These are phyloP conservation scores for Hippopotamyrus pictus DNA, from an alignment of 2,797 vertebrate genomes.

Conservation along the genomic window DNA sequence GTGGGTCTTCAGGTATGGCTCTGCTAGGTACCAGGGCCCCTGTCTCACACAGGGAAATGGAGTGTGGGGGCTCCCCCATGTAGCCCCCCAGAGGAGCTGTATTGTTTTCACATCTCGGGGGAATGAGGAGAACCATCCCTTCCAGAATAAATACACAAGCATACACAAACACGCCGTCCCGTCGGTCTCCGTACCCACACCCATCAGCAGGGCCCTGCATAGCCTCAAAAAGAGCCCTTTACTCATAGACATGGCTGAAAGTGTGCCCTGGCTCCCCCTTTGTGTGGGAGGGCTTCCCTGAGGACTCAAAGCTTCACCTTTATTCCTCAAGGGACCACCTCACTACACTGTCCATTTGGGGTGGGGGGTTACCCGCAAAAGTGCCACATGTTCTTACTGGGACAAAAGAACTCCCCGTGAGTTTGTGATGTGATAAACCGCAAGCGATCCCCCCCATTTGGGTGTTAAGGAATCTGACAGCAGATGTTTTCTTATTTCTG, in stretches of 20 bases:
- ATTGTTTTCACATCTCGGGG: conserved; percentile 79
- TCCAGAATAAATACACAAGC: background rate
- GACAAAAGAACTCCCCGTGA: background rate
- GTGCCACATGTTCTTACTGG: background rate
- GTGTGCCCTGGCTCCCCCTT: conserved; percentile 55
- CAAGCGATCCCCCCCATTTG: background rate
- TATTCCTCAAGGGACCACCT: background rate
- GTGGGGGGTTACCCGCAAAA: background rate
- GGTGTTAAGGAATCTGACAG: background rate
- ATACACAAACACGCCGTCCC: background rate
- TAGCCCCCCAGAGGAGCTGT: conserved; percentile 60
- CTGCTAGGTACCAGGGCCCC: background rate
- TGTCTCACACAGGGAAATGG: background rate
- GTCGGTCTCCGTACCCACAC: conserved; percentile 46
- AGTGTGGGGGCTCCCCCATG: background rate
- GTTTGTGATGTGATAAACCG: background rate
- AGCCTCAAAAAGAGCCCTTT: conserved; percentile 72
- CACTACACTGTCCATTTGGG: background rate
- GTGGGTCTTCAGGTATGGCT: background rate
- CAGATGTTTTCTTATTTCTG: background rate
- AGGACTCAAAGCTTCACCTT: background rate
- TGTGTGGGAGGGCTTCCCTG: background rate
- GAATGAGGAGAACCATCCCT: conserved; percentile 51
- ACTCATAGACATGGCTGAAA: conserved; percentile 72
- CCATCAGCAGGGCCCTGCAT: conserved; percentile 67